Percentiles rank a stretch among this genome's conserved stretches.
These are phyloP conservation scores for Ganaspis sp. DNA, from an alignment of 1,140 invertebrate species.

Conservation along the genomic window DNA sequence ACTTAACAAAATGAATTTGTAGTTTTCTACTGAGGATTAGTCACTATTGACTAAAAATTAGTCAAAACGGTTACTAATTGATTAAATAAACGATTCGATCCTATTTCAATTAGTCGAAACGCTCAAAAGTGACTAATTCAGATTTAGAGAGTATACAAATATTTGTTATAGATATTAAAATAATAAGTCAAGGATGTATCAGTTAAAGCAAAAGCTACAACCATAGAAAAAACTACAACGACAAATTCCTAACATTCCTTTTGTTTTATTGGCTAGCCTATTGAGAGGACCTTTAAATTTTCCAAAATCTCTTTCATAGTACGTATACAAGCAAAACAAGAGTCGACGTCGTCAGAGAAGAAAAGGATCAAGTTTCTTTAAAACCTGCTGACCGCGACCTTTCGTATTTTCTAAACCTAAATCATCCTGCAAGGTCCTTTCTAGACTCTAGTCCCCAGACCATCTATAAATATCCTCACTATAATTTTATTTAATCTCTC, in stretches of 20 bases:
- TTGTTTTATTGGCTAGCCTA: not conserved
- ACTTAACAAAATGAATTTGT: too few relatives aligned
- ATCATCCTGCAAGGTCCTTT: not conserved
- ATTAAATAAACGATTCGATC: too few relatives aligned
- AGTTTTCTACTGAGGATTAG: too few relatives aligned
- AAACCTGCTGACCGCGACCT: conserved; percentile 3
- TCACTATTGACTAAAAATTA: too few relatives aligned
- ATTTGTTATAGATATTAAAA: too few relatives aligned
- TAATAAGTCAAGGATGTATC: too few relatives aligned
- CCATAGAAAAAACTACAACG: too few relatives aligned
- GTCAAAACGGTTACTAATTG: too few relatives aligned
- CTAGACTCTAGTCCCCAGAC: not conserved
- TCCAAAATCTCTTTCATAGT: not conserved
- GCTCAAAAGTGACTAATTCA: too few relatives aligned
- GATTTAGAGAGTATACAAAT: too few relatives aligned
- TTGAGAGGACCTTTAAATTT: not conserved
- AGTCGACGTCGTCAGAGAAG: not conserved
- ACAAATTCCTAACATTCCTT: not conserved
- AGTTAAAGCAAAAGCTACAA: too few relatives aligned
- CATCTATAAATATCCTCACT: not conserved
- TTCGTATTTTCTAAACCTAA: not conserved
- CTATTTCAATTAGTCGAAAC: too few relatives aligned
- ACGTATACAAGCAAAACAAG: not conserved
- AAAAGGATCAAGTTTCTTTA: not conserved
- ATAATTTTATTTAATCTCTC: not conserved